These are phyloP conservation scores for Eulemur rubriventer DNA, from an alignment of 2,797 vertebrate genomes.

Conservation along the genomic window DNA sequence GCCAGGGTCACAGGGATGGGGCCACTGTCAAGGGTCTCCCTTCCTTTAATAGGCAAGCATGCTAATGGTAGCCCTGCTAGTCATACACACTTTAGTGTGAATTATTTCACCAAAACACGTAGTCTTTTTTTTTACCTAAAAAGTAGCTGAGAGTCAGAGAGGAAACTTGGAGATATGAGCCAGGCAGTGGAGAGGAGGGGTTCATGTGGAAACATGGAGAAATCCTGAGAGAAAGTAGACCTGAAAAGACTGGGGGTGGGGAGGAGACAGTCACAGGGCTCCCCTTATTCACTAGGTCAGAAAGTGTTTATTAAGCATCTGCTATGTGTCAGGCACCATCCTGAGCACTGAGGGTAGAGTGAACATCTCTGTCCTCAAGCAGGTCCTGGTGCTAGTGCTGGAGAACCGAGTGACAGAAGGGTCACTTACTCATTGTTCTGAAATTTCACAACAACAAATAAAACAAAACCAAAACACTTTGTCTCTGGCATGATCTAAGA, in stretches of 20 bases:
- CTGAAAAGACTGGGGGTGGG: background rate
- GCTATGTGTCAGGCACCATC: fast-evolving
- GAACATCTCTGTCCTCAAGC: background rate
- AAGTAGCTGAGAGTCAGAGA: background rate
- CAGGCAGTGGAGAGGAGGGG: background rate
- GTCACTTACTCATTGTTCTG: background rate
- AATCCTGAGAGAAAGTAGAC: background rate
- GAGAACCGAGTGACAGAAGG: background rate
- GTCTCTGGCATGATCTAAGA: background rate
- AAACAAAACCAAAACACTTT: background rate
- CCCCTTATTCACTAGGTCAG: background rate
- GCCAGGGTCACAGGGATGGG: background rate
- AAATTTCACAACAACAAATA: background rate
- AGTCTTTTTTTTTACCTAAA: background rate
- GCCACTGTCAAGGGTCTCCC: background rate
- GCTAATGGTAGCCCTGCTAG: background rate
- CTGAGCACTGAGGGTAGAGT: background rate
- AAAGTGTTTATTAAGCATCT: background rate
- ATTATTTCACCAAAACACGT: background rate
- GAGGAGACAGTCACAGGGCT: background rate
- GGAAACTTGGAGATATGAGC: background rate
- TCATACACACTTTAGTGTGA: background rate
- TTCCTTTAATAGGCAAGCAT: background rate
- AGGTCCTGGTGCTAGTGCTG: background rate
- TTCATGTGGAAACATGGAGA: background rate